Percentiles rank a stretch among this genome's conserved stretches.
Evolutionary conservation across 2,888 invertebrate genomes (phyloP).

Genomic region (Dyspetes luteomarginatus): DNA sequence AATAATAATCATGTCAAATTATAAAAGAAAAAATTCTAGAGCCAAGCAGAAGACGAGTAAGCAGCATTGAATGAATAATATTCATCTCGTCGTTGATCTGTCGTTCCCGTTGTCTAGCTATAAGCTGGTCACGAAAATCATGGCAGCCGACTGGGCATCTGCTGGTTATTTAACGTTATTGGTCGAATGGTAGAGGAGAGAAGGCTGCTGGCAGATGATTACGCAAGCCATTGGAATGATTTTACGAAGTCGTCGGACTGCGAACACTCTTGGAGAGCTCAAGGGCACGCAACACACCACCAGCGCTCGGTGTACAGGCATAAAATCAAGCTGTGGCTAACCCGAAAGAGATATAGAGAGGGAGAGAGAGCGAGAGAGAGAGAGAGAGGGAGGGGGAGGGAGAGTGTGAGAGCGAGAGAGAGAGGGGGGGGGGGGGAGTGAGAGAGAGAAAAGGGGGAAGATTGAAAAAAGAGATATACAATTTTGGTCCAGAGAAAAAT

Average conservation of each 20-base stretch:
- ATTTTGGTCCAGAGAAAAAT: too few species aligned
- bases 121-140: conserved; percentile 25
- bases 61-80: conserved; percentile 2
- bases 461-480: too few species aligned
- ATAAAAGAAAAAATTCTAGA: too few species aligned
- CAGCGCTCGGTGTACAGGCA: background rate
- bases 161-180: conserved; percentile 58
- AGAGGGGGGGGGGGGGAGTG: background rate
- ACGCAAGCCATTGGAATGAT: conserved; percentile 61
- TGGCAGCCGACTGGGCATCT: conserved; percentile 18
- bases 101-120: conserved; percentile 53
- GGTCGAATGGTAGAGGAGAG: background rate
- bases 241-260: conserved; percentile 56
- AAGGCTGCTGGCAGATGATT: conserved; percentile 34
- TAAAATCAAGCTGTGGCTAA: background rate
- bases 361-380: conserved; percentile 5
- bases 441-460: conserved; percentile 13
- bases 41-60: too few species aligned
- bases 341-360: conserved; percentile 1
- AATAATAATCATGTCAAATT: too few species aligned
- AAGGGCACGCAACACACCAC: conserved; percentile 54
- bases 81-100: conserved; percentile 12
- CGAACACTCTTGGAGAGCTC: conserved; percentile 30
- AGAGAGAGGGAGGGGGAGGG: conserved; percentile 1
- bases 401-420: background rate